phyloP scores from a whole-genome alignment of 2,888 invertebrate genomes.

The Campopleginae sp. region DNA sequence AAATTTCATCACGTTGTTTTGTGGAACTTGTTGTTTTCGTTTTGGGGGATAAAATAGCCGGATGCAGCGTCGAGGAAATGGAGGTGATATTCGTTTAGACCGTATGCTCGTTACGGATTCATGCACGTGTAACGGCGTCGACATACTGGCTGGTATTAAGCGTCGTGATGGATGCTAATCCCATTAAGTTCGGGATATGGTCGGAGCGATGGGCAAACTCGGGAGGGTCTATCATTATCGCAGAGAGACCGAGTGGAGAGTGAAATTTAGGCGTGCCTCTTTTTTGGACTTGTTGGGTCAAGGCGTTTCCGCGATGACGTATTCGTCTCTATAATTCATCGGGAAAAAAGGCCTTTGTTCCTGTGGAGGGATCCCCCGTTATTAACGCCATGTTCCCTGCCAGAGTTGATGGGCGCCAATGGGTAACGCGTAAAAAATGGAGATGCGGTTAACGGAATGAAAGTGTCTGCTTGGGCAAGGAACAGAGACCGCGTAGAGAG shows the following conservation, averaged over 20 bases:
- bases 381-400: neutral
- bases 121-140: slow-evolving; percentile 5
- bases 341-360: neutral
- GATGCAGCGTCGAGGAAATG: neutral
- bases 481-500: neutral
- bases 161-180: neutral
- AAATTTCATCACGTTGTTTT: neutral
- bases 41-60: neutral
- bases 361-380: neutral
- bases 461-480: slow-evolving; percentile 8
- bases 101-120: neutral
- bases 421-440: neutral
- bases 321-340: neutral
- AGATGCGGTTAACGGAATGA: neutral
- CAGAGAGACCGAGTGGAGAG: neutral
- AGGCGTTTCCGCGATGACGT: neutral
- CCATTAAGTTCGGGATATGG: neutral
- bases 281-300: neutral
- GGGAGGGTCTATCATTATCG: neutral
- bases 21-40: neutral
- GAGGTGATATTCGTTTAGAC: neutral
- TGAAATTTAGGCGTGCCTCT: neutral
- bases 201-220: neutral
- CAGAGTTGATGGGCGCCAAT: neutral
- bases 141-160: neutral